Conservation (phyloP, 2,888 invertebrate species). For the Pasiphila rectangulata region DNA sequence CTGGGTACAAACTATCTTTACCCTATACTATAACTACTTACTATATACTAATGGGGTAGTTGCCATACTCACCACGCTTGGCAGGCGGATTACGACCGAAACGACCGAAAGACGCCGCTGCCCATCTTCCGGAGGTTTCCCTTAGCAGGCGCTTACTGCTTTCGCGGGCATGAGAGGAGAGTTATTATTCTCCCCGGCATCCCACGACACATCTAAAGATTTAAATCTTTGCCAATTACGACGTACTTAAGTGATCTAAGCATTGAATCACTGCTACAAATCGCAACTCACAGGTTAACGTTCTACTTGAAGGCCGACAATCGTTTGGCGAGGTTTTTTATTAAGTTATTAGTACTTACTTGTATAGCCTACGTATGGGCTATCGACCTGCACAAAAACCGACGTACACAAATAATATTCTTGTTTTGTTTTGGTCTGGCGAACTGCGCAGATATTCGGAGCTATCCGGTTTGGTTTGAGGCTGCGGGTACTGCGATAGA, state of each 20-base stretch:
- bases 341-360: constrained; percentile 49
- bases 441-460: constrained; percentile 15
- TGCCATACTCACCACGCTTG: no score
- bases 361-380: constrained; percentile 47
- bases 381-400: constrained; percentile 55
- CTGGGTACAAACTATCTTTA: no score
- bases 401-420: constrained; percentile 34
- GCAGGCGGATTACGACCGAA: no score
- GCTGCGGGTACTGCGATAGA: no score
- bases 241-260: constrained; percentile 43
- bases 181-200: no score
- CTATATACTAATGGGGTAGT: no score
- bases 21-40: no score
- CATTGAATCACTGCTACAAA: constrained; percentile 26
- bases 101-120: no score
- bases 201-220: no score
- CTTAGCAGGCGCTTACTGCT: no score
- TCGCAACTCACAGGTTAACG: constrained; percentile 62
- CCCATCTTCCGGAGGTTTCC: no score
- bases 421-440: constrained; percentile 31
- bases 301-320: constrained; percentile 71
- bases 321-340: constrained; percentile 66
- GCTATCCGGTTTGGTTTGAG: constrained; percentile 10
- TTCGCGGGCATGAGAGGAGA: no score
- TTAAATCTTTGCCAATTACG: not conserved